Conservation (phyloP, 1,140 invertebrate species). For the Panulirus ornatus region DNA sequence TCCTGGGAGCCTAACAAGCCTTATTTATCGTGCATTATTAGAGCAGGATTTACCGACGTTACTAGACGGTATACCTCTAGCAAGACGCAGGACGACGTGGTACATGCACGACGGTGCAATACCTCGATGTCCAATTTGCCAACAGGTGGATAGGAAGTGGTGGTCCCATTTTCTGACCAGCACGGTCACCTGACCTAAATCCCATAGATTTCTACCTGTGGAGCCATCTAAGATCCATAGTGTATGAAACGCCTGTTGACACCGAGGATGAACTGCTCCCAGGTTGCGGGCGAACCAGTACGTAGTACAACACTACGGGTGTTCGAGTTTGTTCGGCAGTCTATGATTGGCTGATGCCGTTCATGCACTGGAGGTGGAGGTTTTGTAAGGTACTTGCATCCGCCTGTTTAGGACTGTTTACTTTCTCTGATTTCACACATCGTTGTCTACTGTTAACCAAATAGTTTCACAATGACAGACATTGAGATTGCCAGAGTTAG, state of each 20-base stretch:
- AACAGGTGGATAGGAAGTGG: too few relatives aligned
- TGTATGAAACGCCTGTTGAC: constrained; percentile 27
- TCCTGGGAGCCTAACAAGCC: constrained; percentile 36
- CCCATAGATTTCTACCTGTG: constrained; percentile 70
- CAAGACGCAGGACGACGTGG: constrained; percentile 46
- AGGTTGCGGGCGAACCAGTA: not conserved
- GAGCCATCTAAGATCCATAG: constrained; percentile 39
- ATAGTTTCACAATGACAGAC: constrained; percentile 6
- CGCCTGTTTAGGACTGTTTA: not conserved
- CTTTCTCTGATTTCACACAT: not conserved
- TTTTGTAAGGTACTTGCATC: not conserved
- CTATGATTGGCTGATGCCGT: not conserved
- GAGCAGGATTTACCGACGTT: too few relatives aligned
- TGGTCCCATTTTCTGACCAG: constrained; percentile 72
- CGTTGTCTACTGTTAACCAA: not conserved
- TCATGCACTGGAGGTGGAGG: not conserved
- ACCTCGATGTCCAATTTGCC: too few relatives aligned
- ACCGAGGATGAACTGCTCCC: constrained; percentile 10
- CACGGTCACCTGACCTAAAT: constrained; percentile 69
- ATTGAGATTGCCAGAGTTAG: not conserved
- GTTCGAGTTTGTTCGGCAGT: not conserved
- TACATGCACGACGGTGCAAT: too few relatives aligned
- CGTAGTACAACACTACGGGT: not conserved
- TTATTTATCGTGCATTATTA: too few relatives aligned
- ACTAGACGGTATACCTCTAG: too few relatives aligned